Conservation (phyloP, 2,888 invertebrate species). For the Drosophila pseudotakahashii region DNA sequence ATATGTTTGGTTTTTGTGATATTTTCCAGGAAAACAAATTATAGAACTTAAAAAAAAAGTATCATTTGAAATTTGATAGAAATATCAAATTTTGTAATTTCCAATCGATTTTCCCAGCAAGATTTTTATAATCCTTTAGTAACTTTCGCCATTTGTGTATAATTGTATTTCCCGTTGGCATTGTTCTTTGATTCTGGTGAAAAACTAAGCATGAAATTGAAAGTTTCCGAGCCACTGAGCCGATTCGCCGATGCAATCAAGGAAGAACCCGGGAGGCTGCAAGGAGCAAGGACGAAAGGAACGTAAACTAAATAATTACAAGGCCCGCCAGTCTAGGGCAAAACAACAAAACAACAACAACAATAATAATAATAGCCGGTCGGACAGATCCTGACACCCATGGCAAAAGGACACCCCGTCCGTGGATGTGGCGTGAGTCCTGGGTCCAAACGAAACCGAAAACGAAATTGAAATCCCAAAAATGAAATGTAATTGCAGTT, state of each 20-base stretch:
- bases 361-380: conserved; percentile 24
- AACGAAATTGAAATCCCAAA: conserved; percentile 51
- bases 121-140: too few species aligned
- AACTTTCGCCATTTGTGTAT: neutral
- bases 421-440: conserved; percentile 53
- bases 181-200: conserved; percentile 11
- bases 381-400: conserved; percentile 68
- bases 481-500: conserved; percentile 69
- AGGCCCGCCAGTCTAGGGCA: conserved; percentile 41
- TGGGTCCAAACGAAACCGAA: conserved; percentile 28
- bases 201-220: conserved; percentile 55
- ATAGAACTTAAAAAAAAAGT: too few species aligned
- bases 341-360: conserved; percentile 46
- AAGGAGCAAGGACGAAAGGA: conserved; percentile 4
- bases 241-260: conserved; percentile 29
- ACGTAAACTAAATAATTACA: conserved; percentile 73
- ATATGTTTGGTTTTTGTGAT: neutral
- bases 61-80: too few species aligned
- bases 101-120: too few species aligned
- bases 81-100: too few species aligned
- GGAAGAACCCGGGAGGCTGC: conserved; percentile 13
- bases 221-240: conserved; percentile 66
- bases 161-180: neutral
- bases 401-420: conserved; percentile 37
- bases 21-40: too few species aligned